Conservation (phyloP, 2,888 invertebrate genomes). For the Synergus laeviventris region DNA sequence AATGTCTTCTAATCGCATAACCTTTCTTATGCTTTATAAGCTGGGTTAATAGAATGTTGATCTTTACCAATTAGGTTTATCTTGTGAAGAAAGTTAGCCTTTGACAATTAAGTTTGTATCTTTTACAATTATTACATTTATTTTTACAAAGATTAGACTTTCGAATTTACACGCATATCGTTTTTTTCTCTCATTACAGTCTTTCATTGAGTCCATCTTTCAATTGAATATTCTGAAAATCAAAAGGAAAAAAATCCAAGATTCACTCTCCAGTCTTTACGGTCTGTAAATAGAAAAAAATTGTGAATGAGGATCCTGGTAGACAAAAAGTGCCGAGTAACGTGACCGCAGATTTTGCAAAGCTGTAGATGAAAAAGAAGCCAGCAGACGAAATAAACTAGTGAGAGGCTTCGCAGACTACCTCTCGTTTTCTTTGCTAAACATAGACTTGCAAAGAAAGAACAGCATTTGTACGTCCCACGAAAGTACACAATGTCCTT, state of each 20-base stretch:
- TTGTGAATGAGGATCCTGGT: background rate
- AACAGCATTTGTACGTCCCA: background rate
- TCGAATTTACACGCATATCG: background rate
- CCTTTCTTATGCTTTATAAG: background rate
- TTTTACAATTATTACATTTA: background rate
- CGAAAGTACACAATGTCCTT: constrained; percentile 23
- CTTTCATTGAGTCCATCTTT: background rate
- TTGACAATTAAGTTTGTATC: background rate
- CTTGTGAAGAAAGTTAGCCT: background rate
- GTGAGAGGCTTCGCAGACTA: constrained; percentile 23
- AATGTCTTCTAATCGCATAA: constrained; percentile 19
- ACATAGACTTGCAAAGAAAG: constrained; percentile 23
- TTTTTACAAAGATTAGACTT: background rate
- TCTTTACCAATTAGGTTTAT: constrained; percentile 19
- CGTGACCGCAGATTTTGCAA: too few relatives aligned
- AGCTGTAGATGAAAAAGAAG: background rate
- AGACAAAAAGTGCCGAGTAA: constrained; percentile 6
- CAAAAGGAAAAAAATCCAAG: background rate
- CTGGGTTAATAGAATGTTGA: constrained; percentile 5
- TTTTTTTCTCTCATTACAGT: background rate
- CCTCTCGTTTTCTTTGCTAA: constrained; percentile 22
- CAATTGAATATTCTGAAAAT: constrained; percentile 12
- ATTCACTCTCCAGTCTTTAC: background rate
- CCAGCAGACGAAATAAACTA: constrained; percentile 23
- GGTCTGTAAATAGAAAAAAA: background rate